Evolutionary conservation across 2,797 vertebrate genomes (phyloP).

Genomic region (Peromyscus aztecus): DNA sequence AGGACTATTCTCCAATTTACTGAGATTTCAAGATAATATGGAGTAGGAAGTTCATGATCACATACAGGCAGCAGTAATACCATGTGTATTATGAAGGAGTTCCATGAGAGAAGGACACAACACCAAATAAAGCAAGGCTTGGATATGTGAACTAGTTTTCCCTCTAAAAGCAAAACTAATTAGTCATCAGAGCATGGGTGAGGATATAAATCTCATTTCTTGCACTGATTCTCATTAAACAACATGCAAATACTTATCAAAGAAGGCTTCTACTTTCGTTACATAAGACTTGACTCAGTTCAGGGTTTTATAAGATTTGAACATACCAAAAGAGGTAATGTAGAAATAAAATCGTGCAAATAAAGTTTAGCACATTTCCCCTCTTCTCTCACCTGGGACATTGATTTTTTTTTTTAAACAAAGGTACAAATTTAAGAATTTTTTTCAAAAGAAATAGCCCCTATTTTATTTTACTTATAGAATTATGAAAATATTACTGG

Average conservation of each 20-base stretch:
- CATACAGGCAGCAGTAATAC: background rate
- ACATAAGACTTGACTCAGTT: background rate
- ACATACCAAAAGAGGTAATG: background rate
- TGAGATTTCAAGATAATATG: background rate
- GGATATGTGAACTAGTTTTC: background rate
- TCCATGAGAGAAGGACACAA: background rate
- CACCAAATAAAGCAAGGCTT: background rate
- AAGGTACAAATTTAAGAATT: background rate
- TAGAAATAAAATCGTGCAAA: background rate
- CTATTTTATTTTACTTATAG: constrained; percentile 12
- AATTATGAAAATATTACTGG: background rate
- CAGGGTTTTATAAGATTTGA: background rate
- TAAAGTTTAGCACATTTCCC: background rate
- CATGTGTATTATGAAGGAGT: background rate
- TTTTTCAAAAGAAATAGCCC: constrained; percentile 27
- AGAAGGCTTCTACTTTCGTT: background rate
- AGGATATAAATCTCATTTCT: background rate
- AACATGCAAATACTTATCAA: constrained; percentile 27
- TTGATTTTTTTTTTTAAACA: background rate
- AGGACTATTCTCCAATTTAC: background rate
- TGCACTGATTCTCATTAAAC: background rate
- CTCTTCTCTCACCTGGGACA: background rate
- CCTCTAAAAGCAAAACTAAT: constrained; percentile 8
- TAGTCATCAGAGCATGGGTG: background rate
- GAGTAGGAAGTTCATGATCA: background rate